These are phyloP conservation scores for Noctua janthe DNA, from an alignment of 2,888 invertebrate species.

Conservation along the genomic window DNA sequence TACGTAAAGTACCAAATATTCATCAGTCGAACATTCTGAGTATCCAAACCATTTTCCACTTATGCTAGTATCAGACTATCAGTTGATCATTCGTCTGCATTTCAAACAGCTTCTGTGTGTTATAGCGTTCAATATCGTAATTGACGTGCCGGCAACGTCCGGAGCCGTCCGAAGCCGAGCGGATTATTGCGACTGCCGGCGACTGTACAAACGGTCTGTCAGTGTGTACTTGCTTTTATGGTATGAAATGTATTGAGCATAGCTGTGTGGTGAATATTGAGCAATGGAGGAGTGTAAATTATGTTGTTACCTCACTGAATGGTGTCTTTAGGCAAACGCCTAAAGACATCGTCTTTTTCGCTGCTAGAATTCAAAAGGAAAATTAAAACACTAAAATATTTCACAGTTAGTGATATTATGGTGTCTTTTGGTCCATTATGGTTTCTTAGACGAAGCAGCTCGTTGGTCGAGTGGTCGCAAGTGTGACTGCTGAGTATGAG, in stretches of 20 bases:
- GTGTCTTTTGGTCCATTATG: too few relatives aligned
- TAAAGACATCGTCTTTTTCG: not conserved
- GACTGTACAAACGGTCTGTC: conserved; percentile 40
- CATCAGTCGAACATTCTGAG: conserved; percentile 22
- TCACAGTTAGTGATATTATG: not conserved
- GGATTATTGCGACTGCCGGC: conserved; percentile 55
- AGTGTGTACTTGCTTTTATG: conserved; percentile 38
- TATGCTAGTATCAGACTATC: conserved; percentile 36
- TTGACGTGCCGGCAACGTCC: conserved; percentile 57
- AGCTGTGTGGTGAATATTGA: not conserved
- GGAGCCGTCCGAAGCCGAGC: conserved; percentile 12
- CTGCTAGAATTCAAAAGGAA: not conserved
- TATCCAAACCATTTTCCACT: conserved; percentile 39
- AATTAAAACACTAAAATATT: not conserved
- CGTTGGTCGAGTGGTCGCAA: too few relatives aligned
- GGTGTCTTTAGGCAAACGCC: not conserved
- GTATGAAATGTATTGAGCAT: conserved; percentile 18
- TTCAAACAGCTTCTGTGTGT: conserved; percentile 48
- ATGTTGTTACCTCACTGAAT: not conserved
- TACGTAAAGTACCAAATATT: conserved; percentile 29
- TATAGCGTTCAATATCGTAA: conserved; percentile 63
- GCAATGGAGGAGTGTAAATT: conserved; percentile 1
- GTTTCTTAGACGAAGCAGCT: too few relatives aligned
- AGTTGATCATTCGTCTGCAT: conserved; percentile 56
- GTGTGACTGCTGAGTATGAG: too few relatives aligned